A percentile compares a stretch with the other conserved stretches of the same genome.
Evolutionary conservation across 2,113 vertebrate species (phyloP).

Genomic region (Procavia capensis): DNA sequence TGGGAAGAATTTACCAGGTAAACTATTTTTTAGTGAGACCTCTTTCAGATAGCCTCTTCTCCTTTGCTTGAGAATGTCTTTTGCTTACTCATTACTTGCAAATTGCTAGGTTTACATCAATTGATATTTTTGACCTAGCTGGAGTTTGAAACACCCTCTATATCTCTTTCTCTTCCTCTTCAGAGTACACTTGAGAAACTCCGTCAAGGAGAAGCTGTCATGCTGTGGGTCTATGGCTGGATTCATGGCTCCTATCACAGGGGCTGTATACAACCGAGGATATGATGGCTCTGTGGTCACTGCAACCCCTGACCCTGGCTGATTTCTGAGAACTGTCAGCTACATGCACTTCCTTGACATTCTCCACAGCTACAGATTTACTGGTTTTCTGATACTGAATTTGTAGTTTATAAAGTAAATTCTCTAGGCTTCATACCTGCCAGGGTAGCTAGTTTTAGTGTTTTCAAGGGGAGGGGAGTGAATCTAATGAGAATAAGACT

Average conservation of each 20-base stretch:
- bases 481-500: neutral
- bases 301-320: neutral
- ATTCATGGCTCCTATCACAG: neutral
- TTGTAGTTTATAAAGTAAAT: neutral
- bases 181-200: neutral
- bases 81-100: conserved; percentile 23
- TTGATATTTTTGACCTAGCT: neutral
- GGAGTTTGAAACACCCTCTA: neutral
- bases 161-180: neutral
- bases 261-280: neutral
- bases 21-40: neutral
- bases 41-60: conserved; percentile 8
- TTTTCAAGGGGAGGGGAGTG: neutral
- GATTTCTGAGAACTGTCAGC: neutral
- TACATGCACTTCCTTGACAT: neutral
- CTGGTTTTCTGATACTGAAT: neutral
- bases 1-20: conserved; percentile 6
- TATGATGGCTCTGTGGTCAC: neutral
- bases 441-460: neutral
- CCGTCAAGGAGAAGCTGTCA: neutral
- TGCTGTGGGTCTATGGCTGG: neutral
- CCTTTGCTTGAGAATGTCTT: conserved; percentile 30
- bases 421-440: neutral
- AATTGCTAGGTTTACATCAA: neutral
- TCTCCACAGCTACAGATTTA: neutral